Base-by-base conservation (phyloP, 2,113 vertebrate species). In the Pomatorhinus ruficollis region DNA sequence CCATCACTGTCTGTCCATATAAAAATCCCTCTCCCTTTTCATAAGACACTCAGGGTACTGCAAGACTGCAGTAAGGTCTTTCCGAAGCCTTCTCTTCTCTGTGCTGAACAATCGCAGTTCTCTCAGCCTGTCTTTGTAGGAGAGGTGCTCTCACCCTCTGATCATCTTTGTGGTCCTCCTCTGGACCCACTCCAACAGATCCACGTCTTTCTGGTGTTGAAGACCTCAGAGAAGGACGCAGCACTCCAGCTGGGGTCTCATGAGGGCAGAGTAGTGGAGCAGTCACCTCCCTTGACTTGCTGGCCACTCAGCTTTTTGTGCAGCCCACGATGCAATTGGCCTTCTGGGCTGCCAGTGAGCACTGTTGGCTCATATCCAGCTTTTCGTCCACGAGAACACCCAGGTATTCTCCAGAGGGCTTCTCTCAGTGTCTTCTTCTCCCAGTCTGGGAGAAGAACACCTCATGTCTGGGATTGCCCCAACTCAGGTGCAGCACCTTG, bases 1-100 rank as follows among this genome's bases (percentile, higher is more conserved):
- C 19, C 0, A 0, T 74, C 45, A 15, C 45, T 59, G 12, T n/a
- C 40, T 70, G 40, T 37, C 19, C 10, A 7, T 65, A 7, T 37
- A 27, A 50, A 60, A 74, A 23, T 52, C 22, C 27, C 19, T 74
- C 14, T 80, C 9, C 5, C 6, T 52, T 74, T 45, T 52, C 24
- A 10, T 66, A 28, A 52, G 28, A 28, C 37, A 19, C 37, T 50
- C 65, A 15, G 44, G 15, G 33, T 50, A 30, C 33, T 74, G 15
- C 22, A 66, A 24, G 76, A 18, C 33, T 37, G 28, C 60, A 45
- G 8, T 59, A 44, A n/a, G 16, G 12, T 59, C 19, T n/a, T 66
- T 45, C 22, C 1, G 1, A 44, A 66, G 60, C 47, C 8, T 9
- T 28, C 14, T 49, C 39, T 52, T 27, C 31, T 87, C 40, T 20